Base-by-base conservation (phyloP, 1,140 invertebrate genomes). In the Diuraphis noxia region DNA sequence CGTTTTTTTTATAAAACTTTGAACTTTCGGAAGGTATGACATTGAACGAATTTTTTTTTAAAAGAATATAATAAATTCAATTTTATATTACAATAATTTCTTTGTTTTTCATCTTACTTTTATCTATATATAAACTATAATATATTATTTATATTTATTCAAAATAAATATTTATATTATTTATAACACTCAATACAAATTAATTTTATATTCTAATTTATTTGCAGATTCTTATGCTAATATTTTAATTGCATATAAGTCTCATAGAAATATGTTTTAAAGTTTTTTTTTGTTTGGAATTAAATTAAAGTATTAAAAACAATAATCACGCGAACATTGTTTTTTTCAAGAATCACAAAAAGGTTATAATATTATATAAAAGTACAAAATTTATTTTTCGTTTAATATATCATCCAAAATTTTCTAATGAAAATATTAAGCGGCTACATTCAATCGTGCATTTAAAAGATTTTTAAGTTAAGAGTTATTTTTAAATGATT, bases 21-120 rank as follows among this genome's bases (percentile, higher is more conserved):
- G 87, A 88, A 43, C 87, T 88, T 88, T 88, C 52, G 21, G 38
- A 88, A 88, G 87, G 87, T 88, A 88, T 88, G 87, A 56, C 82
- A 84, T 84, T 84, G 30, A 84, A 84, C 13, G 82, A 43, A 21
- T 84, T 84, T 84, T 84, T 79, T 81, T 84, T 84, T 84, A 43
- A 40, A n/a, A 84, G 13, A 84, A 34, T 82, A 41, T 82, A n/a
- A 82, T 82, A 82, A 41, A 82, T 82, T 41, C 13, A 41, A n/a
- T 40, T n/a, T 84, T 43, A 43, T 43, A 19, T 81, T 46, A 84
- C 2, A 19, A 84, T 84, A 8, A 79, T 21, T 43, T 40, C 25
- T n/a, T 84, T 43, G 19, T 84, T 84, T 84, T 84, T n/a, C 25
- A 17, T 43, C n/a, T 84, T 43, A 43, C 17, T 84, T 43, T 84